A percentile compares a stretch with the other conserved stretches of the same genome.
phyloP scores from a whole-genome alignment of 2,888 invertebrate species.

The Melinaea menophilus region DNA sequence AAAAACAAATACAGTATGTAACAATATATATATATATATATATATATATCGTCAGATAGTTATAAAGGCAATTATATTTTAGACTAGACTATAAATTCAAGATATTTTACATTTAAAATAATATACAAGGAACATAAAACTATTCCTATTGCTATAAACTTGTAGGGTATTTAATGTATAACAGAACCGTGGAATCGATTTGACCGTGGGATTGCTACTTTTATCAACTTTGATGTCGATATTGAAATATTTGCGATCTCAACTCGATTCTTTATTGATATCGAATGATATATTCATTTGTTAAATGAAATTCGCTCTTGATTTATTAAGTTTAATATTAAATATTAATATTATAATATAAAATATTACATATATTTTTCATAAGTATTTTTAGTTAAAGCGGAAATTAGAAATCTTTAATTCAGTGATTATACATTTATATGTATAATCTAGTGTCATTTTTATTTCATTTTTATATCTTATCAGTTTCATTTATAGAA shows the following conservation, averaged over 20 bases:
- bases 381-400: too few species aligned
- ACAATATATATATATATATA: too few species aligned
- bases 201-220: constrained; percentile 18
- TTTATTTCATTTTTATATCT: background rate
- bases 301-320: too few species aligned
- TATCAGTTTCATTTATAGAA: constrained; percentile 20
- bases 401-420: too few species aligned
- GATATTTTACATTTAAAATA: constrained; percentile 22
- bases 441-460: background rate
- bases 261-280: too few species aligned
- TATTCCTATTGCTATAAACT: constrained; percentile 19
- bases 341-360: too few species aligned
- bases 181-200: constrained; percentile 20
- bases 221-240: constrained; percentile 12
- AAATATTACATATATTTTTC: too few species aligned
- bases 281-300: too few species aligned
- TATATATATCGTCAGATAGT: too few species aligned
- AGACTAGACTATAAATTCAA: constrained; percentile 16
- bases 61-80: constrained; percentile 12
- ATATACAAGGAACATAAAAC: constrained; percentile 20
- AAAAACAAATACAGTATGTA: too few species aligned
- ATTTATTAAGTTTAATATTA: too few species aligned
- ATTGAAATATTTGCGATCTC: constrained; percentile 2
- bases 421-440: too few species aligned
- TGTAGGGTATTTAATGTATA: constrained; percentile 19